These are phyloP conservation scores for Clistopyga incitator DNA, from an alignment of 2,888 invertebrate genomes.

Conservation along the genomic window DNA sequence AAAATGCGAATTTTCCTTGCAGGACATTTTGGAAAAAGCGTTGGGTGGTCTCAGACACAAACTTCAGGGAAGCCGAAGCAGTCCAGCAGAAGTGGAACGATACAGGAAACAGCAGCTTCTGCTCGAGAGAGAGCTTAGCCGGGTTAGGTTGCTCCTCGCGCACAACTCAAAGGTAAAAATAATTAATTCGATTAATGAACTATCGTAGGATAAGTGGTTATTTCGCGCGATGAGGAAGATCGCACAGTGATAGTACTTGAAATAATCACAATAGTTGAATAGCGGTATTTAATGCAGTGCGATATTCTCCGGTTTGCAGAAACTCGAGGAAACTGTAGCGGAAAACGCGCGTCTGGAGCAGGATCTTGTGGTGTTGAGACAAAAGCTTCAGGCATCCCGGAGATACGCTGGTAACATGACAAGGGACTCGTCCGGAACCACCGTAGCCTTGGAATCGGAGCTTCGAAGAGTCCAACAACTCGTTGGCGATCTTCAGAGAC, in stretches of 20 bases:
- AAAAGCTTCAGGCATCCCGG: constrained; percentile 91
- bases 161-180: constrained; percentile 94
- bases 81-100: constrained; percentile 88
- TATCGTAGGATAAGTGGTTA: neutral
- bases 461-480: constrained; percentile 93
- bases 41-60: constrained; percentile 88
- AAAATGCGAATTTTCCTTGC: constrained; percentile 46
- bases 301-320: constrained; percentile 84
- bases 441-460: constrained; percentile 91
- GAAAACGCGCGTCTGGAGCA: constrained; percentile 96
- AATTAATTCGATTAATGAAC: neutral
- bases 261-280: neutral
- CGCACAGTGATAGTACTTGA: neutral
- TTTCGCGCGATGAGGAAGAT: neutral
- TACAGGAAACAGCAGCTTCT: constrained; percentile 90
- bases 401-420: constrained; percentile 83
- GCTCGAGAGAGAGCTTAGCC: constrained; percentile 91
- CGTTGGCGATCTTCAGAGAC: constrained; percentile 93
- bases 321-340: constrained; percentile 95
- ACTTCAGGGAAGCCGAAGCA: constrained; percentile 87
- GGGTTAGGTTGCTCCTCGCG: constrained; percentile 94
- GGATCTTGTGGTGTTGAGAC: constrained; percentile 92
- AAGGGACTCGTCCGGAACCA: constrained; percentile 84
- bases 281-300: constrained; percentile 12
- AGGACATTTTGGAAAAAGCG: constrained; percentile 89